Evolutionary conservation across 2,113 vertebrate species (phyloP).

Genomic region (Haemorhous mexicanus): DNA sequence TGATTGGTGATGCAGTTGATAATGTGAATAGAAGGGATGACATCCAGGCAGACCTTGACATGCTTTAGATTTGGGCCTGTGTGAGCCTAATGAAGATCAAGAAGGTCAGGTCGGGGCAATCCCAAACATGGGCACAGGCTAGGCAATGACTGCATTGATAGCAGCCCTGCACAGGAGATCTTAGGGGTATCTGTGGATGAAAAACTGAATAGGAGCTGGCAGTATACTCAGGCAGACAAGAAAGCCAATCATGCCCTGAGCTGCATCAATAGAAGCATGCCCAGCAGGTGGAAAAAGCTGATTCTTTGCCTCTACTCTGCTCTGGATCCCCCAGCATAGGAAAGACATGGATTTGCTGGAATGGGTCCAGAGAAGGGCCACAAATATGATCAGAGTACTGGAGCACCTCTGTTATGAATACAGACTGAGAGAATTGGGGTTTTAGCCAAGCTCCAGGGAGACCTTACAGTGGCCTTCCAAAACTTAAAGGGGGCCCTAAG

Average conservation of each 20-base stretch:
- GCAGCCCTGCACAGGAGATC: background rate
- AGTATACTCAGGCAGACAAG: background rate
- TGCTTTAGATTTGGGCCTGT: background rate
- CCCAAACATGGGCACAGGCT: background rate
- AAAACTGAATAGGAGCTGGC: background rate
- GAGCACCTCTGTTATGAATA: background rate
- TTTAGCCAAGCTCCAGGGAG: background rate
- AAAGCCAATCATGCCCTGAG: background rate
- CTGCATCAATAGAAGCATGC: background rate
- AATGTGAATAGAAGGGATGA: background rate
- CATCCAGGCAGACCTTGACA: background rate
- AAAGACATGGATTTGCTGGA: background rate
- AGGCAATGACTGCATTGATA: background rate
- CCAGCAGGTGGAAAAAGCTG: background rate
- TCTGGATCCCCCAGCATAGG: background rate
- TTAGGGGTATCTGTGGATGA: background rate
- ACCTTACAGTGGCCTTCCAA: background rate
- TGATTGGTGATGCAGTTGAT: background rate
- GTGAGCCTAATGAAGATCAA: background rate
- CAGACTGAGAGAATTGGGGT: background rate
- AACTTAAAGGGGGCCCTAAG: background rate
- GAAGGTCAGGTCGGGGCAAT: fast-evolving
- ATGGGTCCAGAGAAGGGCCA: fast-evolving
- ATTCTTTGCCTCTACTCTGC: background rate
- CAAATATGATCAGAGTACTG: background rate